Evolutionary conservation across 1,140 invertebrate species (phyloP).

Genomic region (Drosophila lacteicornis): DNA sequence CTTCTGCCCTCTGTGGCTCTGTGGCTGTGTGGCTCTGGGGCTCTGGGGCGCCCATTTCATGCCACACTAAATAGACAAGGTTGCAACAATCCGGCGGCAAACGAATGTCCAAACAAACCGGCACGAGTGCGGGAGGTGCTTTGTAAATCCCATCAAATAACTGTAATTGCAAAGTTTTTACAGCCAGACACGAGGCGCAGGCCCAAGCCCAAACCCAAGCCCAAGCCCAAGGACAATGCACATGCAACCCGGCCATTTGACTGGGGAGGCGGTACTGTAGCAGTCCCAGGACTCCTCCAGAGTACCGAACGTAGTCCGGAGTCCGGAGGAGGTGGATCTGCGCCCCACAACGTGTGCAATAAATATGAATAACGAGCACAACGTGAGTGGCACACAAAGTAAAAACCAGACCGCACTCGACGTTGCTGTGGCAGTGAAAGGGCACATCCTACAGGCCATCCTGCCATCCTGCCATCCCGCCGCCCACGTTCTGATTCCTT

Average conservation of each 20-base stretch:
- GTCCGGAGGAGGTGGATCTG: constrained; percentile 21
- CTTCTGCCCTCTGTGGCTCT: constrained; percentile 19
- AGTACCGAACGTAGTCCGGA: constrained; percentile 7
- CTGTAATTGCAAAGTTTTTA: constrained; percentile 83
- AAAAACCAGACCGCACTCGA: constrained; percentile 52
- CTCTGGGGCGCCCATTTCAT: constrained; percentile 24
- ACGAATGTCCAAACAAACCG: constrained; percentile 74
- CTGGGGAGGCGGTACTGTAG: constrained; percentile 7
- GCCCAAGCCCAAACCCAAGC: constrained; percentile 19
- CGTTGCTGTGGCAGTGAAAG: constrained; percentile 55
- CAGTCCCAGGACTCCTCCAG: constrained; percentile 33
- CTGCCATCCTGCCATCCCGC: neutral
- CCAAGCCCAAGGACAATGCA: constrained; percentile 62
- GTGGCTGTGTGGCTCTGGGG: constrained; percentile 5
- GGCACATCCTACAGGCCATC: constrained; percentile 28
- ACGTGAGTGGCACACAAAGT: constrained; percentile 82
- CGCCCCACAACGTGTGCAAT: constrained; percentile 76
- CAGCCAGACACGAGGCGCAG: constrained; percentile 65
- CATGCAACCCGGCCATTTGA: constrained; percentile 73
- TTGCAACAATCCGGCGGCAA: constrained; percentile 70
- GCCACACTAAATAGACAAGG: constrained; percentile 57
- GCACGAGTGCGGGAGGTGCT: constrained; percentile 42
- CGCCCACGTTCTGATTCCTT: constrained; percentile 20
- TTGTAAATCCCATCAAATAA: constrained; percentile 81
- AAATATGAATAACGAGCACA: constrained; percentile 83